Percentiles rank a stretch among this genome's conserved stretches.
Evolutionary conservation across 1,140 invertebrate species (phyloP).

Genomic region (Saxidomus purpurata): DNA sequence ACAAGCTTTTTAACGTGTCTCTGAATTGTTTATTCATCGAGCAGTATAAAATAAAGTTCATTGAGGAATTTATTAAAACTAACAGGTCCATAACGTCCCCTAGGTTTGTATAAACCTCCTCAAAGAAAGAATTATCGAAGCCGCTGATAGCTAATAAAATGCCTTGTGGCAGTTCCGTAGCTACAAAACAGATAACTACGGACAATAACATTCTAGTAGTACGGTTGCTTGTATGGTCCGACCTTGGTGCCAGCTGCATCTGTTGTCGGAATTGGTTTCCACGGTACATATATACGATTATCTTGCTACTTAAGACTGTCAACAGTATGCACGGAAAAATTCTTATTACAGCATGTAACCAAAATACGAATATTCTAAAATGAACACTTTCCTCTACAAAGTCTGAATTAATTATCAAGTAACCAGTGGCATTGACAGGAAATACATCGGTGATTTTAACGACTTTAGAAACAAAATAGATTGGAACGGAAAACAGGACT

Average conservation of each 20-base stretch:
- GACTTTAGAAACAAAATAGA: constrained; percentile 87
- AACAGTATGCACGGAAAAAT: constrained; percentile 92
- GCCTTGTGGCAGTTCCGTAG: constrained; percentile 93
- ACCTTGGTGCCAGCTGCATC: no score
- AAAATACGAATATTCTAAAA: constrained; percentile 88
- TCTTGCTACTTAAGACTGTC: constrained; percentile 87
- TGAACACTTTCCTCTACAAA: constrained; percentile 63
- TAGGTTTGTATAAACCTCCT: constrained; percentile 88
- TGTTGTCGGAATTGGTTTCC: no score
- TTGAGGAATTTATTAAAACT: constrained; percentile 95
- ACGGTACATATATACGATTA: no score
- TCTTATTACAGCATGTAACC: constrained; percentile 95
- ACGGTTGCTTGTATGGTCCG: no score
- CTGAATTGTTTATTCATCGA: constrained; percentile 97
- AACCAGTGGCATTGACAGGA: constrained; percentile 56
- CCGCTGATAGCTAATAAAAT: constrained; percentile 82
- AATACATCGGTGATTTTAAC: constrained; percentile 43
- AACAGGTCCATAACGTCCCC: constrained; percentile 97
- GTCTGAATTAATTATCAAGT: constrained; percentile 68
- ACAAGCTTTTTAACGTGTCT: constrained; percentile 93
- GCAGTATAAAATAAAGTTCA: constrained; percentile 98
- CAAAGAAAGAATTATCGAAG: constrained; percentile 79
- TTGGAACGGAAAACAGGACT: constrained; percentile 92
- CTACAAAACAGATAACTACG: constrained; percentile 93
- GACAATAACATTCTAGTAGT: constrained; percentile 97